Conservation (phyloP, 92 coral and sea anemone genomes). For the Heteractis magnifica region DNA sequence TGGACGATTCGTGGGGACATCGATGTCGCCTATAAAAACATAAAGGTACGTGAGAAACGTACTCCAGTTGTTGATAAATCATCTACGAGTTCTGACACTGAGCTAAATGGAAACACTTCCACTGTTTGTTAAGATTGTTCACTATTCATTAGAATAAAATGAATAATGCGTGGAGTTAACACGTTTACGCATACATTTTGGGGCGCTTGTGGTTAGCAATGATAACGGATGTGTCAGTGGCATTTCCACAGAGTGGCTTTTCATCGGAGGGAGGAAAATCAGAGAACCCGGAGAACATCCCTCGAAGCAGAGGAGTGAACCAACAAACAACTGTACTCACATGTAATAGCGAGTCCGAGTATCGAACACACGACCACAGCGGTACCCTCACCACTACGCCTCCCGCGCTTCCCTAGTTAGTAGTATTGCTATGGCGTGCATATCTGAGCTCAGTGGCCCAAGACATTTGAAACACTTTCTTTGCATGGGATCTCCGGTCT, state of each 20-base stretch:
- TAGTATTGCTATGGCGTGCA: no score
- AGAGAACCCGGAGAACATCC: no score
- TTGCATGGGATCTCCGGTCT: not conserved
- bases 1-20: constrained; percentile 81
- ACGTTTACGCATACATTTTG: not conserved
- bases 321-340: not conserved
- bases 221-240: not conserved
- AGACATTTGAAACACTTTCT: not conserved
- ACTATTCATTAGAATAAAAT: not conserved
- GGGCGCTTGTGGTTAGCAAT: not conserved
- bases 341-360: no score
- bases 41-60: not conserved
- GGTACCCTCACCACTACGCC: no score
- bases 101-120: not conserved
- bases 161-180: not conserved
- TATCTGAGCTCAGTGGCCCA: not conserved
- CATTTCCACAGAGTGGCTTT: no score
- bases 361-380: no score
- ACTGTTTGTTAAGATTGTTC: not conserved
- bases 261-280: no score
- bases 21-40: constrained; percentile 82
- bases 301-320: not conserved
- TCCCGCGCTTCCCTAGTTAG: no score
- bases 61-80: not conserved
- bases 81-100: not conserved